A percentile compares a stretch with the other conserved stretches of the same genome.
These are phyloP conservation scores for Dyspetes luteomarginatus DNA, from an alignment of 2,888 invertebrate species.

Conservation along the genomic window DNA sequence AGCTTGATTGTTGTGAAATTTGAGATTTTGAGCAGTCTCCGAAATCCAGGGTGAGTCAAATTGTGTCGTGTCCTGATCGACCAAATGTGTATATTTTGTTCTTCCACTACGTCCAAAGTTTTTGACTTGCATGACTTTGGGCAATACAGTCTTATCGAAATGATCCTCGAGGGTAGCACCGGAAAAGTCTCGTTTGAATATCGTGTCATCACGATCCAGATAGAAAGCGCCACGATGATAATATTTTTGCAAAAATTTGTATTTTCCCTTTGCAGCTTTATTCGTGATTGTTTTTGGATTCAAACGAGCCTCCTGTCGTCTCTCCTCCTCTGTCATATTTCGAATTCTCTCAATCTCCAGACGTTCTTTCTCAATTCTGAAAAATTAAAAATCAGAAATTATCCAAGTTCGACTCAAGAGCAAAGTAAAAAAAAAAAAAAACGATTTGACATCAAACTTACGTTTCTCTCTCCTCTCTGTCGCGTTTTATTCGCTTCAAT, in stretches of 20 bases:
- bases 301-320: constrained; percentile 92
- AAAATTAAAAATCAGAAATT: constrained; percentile 71
- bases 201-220: constrained; percentile 95
- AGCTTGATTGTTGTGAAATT: constrained; percentile 93
- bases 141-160: constrained; percentile 99
- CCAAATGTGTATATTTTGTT: constrained; percentile 99
- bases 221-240: constrained; percentile 99
- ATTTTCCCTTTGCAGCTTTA: constrained; percentile 98
- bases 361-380: constrained; percentile 93
- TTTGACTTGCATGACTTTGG: constrained; percentile 99
- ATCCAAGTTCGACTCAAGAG: no score
- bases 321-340: constrained; percentile 98
- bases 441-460: constrained; percentile 85
- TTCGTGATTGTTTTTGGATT: constrained; percentile 98
- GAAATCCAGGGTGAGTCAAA: constrained; percentile 99
- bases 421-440: neutral
- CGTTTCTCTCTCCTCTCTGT: constrained; percentile 97
- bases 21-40: constrained; percentile 94
- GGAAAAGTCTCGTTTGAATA: constrained; percentile 96
- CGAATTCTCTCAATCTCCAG: constrained; percentile 95
- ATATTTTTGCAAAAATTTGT: constrained; percentile 99
- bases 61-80: constrained; percentile 99
- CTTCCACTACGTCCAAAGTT: constrained; percentile 99
- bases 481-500: constrained; percentile 97
- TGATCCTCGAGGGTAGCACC: constrained; percentile 99